Conservation (phyloP, 2,888 invertebrate species). For the Heliconius sara region DNA sequence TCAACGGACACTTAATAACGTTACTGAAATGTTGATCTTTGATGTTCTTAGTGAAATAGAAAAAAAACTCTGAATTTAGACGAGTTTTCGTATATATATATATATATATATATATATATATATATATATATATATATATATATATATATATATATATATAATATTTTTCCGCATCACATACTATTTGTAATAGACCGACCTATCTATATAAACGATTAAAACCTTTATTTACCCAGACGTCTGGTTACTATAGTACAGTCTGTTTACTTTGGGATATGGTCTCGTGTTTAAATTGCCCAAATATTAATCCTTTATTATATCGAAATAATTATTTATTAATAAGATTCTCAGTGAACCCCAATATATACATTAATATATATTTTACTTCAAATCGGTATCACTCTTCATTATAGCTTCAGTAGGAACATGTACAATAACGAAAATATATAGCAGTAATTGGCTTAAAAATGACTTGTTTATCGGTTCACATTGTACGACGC, state of each 20-base stretch:
- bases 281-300: not conserved
- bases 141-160: too few species aligned
- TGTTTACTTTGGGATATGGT: not conserved
- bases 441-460: constrained; percentile 51
- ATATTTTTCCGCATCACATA: not conserved
- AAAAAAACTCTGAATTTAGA: too few species aligned
- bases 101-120: too few species aligned
- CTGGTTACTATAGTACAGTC: not conserved
- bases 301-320: not conserved
- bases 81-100: too few species aligned
- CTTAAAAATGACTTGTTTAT: constrained; percentile 66
- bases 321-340: not conserved
- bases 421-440: constrained; percentile 19
- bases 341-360: too few species aligned
- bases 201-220: not conserved
- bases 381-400: not conserved
- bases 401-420: not conserved
- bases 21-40: constrained; percentile 45
- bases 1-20: constrained; percentile 60
- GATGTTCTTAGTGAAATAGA: constrained; percentile 2
- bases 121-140: too few species aligned
- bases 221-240: not conserved
- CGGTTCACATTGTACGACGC: constrained; percentile 63
- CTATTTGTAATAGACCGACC: not conserved
- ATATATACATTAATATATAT: not conserved